phyloP scores from a whole-genome alignment of 2,797 vertebrate genomes.

The Sebastes wilsoni region DNA sequence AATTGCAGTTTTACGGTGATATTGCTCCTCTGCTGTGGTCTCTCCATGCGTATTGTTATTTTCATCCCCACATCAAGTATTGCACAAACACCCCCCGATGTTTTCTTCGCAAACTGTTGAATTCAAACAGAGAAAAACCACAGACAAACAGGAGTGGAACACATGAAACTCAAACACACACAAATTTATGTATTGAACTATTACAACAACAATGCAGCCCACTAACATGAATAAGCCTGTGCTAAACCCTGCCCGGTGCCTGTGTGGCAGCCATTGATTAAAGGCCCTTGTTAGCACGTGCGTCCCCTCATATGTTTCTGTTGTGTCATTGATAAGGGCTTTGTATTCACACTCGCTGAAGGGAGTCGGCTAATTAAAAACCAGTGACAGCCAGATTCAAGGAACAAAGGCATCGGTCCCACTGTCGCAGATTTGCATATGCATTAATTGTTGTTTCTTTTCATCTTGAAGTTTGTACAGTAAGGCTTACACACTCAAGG shows the following conservation, averaged over 20 bases:
- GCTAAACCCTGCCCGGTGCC: conserved; percentile 48
- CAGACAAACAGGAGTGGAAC: conserved; percentile 18
- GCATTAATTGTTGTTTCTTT: conserved; percentile 62
- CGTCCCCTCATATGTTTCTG: conserved; percentile 67
- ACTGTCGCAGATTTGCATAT: conserved; percentile 62
- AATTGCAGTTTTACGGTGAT: not conserved
- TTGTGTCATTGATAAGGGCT: conserved; percentile 79
- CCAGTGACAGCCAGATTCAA: conserved; percentile 60
- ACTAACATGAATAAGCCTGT: conserved; percentile 45
- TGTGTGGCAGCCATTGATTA: conserved; percentile 74
- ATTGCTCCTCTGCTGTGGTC: not conserved
- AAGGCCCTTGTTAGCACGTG: conserved; percentile 71
- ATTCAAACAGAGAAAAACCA: conserved; percentile 14
- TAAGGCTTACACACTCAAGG: conserved; percentile 20
- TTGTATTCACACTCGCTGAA: conserved; percentile 65
- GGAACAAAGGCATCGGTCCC: conserved; percentile 64
- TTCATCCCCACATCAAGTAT: not conserved
- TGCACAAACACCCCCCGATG: not conserved
- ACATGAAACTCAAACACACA: conserved; percentile 19
- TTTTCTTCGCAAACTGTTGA: conserved; percentile 32
- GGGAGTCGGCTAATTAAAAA: conserved; percentile 78
- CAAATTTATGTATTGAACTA: conserved; percentile 20
- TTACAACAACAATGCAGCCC: conserved; percentile 21
- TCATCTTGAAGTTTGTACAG: conserved; percentile 56
- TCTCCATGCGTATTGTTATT: conserved; percentile 6